Evolutionary conservation across 2,888 invertebrate genomes (phyloP).

Genomic region (Ennomos erosarius): DNA sequence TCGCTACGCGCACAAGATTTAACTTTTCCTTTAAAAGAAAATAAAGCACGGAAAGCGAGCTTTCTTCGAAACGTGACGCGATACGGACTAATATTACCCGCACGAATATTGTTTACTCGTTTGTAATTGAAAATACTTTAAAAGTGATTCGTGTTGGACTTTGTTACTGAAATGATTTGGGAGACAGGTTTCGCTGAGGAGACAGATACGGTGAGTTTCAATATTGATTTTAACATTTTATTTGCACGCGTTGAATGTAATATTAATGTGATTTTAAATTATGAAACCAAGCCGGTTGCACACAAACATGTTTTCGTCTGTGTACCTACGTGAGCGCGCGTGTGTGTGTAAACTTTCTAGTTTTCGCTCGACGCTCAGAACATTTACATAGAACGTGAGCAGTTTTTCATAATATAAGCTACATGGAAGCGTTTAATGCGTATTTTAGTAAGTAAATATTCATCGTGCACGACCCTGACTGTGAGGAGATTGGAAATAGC

Average conservation of each 20-base stretch:
- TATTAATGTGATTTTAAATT: slow-evolving; percentile 62
- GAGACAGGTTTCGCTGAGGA: slow-evolving; percentile 77
- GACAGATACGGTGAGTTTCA: slow-evolving; percentile 74
- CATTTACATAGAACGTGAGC: slow-evolving; percentile 84
- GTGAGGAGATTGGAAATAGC: slow-evolving; percentile 71
- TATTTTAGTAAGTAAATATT: slow-evolving; percentile 75
- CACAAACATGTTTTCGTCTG: slow-evolving; percentile 45
- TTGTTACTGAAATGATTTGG: slow-evolving; percentile 76
- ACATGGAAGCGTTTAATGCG: slow-evolving; percentile 73
- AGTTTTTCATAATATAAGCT: slow-evolving; percentile 83
- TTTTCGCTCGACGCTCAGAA: slow-evolving; percentile 78
- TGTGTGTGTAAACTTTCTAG: slow-evolving; percentile 82
- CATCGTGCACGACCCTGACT: slow-evolving; percentile 61
- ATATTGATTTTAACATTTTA: slow-evolving; percentile 25
- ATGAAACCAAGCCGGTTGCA: slow-evolving; percentile 68
- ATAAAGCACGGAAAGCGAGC: slow-evolving; percentile 73
- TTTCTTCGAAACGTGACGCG: slow-evolving; percentile 54
- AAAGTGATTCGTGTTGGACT: slow-evolving; percentile 72
- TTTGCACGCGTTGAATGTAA: slow-evolving; percentile 44
- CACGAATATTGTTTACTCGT: slow-evolving; percentile 29
- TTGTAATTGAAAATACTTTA: slow-evolving; percentile 1
- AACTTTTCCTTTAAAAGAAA: slow-evolving; percentile 52
- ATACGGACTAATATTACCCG: slow-evolving; percentile 60
- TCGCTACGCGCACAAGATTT: slow-evolving; percentile 64
- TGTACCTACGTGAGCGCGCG: slow-evolving; percentile 47